Evolutionary conservation across 2,797 vertebrate species (phyloP).

Genomic region (Erethizon dorsatum): DNA sequence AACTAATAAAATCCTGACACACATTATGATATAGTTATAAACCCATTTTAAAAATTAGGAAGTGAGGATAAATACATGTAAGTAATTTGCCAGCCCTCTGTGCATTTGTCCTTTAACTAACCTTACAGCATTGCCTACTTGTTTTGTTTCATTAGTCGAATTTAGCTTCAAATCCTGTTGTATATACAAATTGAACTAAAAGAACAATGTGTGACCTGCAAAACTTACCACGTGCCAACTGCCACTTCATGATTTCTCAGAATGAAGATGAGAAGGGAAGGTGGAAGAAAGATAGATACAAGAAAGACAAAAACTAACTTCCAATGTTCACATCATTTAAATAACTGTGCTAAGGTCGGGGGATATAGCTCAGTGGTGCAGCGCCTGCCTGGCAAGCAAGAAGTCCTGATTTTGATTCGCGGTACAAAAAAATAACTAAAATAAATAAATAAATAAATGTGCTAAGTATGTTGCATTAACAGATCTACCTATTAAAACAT

Average conservation of each 20-base stretch:
- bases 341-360: neutral
- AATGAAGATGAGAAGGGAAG: neutral
- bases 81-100: neutral
- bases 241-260: neutral
- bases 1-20: neutral
- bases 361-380: neutral
- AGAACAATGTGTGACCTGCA: neutral
- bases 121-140: neutral
- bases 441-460: neutral
- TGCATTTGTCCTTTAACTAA: neutral
- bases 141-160: neutral
- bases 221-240: neutral
- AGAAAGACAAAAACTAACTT: neutral
- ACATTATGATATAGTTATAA: neutral
- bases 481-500: conserved; percentile 55
- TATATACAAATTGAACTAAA: neutral
- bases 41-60: neutral
- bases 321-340: conserved; percentile 25
- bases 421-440: neutral
- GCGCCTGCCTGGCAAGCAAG: neutral
- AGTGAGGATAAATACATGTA: neutral
- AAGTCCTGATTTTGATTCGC: neutral
- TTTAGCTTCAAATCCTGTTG: neutral
- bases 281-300: neutral
- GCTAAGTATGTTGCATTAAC: conserved; percentile 29